phyloP scores from a whole-genome alignment of 2,888 invertebrate species.

The Coecobrya sp. region DNA sequence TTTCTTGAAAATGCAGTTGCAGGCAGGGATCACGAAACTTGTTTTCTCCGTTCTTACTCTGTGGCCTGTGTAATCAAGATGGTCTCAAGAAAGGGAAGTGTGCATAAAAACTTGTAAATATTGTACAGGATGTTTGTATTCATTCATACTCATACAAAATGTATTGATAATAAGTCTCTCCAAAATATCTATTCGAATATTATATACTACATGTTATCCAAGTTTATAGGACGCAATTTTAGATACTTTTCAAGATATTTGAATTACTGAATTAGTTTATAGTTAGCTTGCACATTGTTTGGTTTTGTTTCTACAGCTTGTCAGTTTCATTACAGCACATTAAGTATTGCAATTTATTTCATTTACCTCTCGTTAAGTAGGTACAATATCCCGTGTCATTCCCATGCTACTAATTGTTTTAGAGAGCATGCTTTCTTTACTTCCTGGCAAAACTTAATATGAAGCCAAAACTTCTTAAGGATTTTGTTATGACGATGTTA shows the following conservation, averaged over 20 bases:
- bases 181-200: not conserved
- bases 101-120: slow-evolving; percentile 83
- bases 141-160: no score
- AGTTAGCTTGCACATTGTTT: no score
- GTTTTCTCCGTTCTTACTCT: not conserved
- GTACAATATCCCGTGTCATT: no score
- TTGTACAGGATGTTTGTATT: slow-evolving; percentile 80
- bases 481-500: no score
- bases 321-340: no score
- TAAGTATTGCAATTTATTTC: no score
- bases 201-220: not conserved
- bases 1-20: slow-evolving; percentile 3
- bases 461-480: not conserved
- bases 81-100: slow-evolving; percentile 80
- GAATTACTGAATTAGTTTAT: no score
- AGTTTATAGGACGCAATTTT: not conserved
- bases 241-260: not conserved
- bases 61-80: not conserved
- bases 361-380: no score
- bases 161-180: not conserved
- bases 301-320: no score
- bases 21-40: not conserved
- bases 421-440: not conserved
- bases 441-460: no score
- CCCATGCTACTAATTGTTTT: not conserved